Evolutionary conservation across 2,113 vertebrate species (phyloP).

Genomic region (Galbula dea): DNA sequence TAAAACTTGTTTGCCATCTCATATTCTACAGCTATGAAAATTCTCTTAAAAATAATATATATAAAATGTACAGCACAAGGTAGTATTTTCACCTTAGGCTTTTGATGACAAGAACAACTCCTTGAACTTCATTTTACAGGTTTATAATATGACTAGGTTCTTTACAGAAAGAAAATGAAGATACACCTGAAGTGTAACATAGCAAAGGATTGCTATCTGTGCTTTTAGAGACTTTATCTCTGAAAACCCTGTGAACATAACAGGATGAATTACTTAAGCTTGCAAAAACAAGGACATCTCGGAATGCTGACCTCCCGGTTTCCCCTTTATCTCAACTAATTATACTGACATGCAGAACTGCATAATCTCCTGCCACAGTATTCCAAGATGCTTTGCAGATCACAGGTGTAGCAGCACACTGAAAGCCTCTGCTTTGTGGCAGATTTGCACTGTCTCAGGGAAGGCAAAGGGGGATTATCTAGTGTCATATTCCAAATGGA

Average conservation of each 20-base stretch:
- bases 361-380: not conserved
- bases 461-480: not conserved
- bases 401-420: not conserved
- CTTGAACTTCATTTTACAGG: constrained; percentile 38
- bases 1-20: not conserved
- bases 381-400: not conserved
- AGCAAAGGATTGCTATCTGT: constrained; percentile 36
- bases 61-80: constrained; percentile 19
- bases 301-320: constrained; percentile 2
- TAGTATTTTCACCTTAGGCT: constrained; percentile 53
- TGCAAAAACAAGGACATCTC: constrained; percentile 53
- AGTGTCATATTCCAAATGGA: not conserved
- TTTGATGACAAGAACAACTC: constrained; percentile 59
- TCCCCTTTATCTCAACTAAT: constrained; percentile 51
- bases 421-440: not conserved
- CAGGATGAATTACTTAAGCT: constrained; percentile 62
- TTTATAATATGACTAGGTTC: constrained; percentile 52
- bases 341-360: constrained; percentile 3
- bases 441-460: not conserved
- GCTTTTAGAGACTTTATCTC: constrained; percentile 64
- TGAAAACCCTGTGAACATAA: constrained; percentile 58
- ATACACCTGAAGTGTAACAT: constrained; percentile 23
- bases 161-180: constrained; percentile 37
- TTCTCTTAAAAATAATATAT: not conserved
- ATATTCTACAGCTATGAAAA: not conserved